These are phyloP conservation scores for Corythoichthys intestinalis DNA, from an alignment of 2,113 vertebrate genomes.

Conservation along the genomic window DNA sequence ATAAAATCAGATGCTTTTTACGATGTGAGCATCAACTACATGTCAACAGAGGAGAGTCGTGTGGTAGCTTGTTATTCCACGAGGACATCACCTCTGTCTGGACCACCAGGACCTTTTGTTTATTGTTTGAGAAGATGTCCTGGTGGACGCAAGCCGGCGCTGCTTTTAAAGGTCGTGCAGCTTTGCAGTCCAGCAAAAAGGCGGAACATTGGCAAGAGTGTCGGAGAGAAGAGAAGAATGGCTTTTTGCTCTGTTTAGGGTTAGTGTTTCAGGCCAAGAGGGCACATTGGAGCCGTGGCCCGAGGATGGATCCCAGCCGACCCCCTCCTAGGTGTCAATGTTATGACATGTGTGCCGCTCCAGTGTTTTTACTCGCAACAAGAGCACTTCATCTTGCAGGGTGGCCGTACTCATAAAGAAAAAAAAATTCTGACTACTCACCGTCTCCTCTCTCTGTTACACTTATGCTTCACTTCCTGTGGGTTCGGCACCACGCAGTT, in stretches of 20 bases:
- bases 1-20: constrained; percentile 31
- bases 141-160: constrained; percentile 64
- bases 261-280: constrained; percentile 53
- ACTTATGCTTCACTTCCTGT: constrained; percentile 78
- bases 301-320: constrained; percentile 63
- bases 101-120: constrained; percentile 83
- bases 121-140: constrained; percentile 80
- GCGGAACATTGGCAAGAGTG: constrained; percentile 7
- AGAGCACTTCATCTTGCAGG: constrained; percentile 80
- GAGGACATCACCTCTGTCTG: constrained; percentile 74
- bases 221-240: constrained; percentile 13
- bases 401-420: constrained; percentile 85
- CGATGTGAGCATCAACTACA: constrained; percentile 11
- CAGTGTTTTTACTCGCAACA: constrained; percentile 93
- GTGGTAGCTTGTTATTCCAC: constrained; percentile 75
- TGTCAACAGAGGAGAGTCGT: constrained; percentile 37
- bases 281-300: constrained; percentile 60
- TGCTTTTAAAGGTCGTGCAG: constrained; percentile 43
- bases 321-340: constrained; percentile 76
- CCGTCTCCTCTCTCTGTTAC: constrained; percentile 73
- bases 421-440: constrained; percentile 78
- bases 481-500: constrained; percentile 61
- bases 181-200: constrained; percentile 16
- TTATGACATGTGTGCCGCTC: constrained; percentile 84
- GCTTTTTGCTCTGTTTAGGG: constrained; percentile 29